phyloP scores from a whole-genome alignment of 2,797 vertebrate species.

The Hybognathus amarus region DNA sequence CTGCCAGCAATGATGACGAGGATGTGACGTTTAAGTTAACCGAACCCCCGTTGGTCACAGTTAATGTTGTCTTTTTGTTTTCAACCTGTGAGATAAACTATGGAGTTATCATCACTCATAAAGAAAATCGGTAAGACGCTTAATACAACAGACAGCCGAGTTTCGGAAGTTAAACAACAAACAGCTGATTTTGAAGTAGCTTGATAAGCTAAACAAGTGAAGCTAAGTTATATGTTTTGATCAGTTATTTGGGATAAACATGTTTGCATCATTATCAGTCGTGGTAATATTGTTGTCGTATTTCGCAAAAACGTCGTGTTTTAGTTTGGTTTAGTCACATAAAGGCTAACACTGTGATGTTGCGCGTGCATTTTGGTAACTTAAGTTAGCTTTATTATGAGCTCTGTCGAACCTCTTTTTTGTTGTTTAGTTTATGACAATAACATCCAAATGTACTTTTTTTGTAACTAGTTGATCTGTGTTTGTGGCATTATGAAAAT shows the following conservation, averaged over 20 bases:
- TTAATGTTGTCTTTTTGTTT: not conserved
- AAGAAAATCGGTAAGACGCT: slow-evolving; percentile 78
- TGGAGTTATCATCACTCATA: slow-evolving; percentile 80
- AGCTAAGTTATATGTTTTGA: not conserved
- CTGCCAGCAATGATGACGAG: slow-evolving; percentile 33
- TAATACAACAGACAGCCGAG: not conserved
- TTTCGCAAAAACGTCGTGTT: not conserved
- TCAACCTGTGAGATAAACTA: slow-evolving; percentile 42
- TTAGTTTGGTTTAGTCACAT: not conserved
- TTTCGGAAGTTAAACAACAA: not conserved
- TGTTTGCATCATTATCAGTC: not conserved
- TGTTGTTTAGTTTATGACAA: not conserved
- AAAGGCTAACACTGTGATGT: not conserved
- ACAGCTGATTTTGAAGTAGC: slow-evolving; percentile 14
- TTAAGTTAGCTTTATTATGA: not conserved
- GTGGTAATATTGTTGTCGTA: not conserved
- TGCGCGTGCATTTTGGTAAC: not conserved
- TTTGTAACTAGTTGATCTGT: not conserved
- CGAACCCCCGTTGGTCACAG: not conserved
- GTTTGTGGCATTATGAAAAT: not conserved
- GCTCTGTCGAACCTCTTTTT: not conserved
- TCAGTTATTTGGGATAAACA: not conserved
- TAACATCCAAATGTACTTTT: not conserved
- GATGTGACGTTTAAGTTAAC: slow-evolving; percentile 57
- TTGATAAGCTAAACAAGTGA: slow-evolving; percentile 34